These are phyloP conservation scores for Neodiprion virginianus DNA, from an alignment of 1,140 invertebrate species.

Conservation along the genomic window DNA sequence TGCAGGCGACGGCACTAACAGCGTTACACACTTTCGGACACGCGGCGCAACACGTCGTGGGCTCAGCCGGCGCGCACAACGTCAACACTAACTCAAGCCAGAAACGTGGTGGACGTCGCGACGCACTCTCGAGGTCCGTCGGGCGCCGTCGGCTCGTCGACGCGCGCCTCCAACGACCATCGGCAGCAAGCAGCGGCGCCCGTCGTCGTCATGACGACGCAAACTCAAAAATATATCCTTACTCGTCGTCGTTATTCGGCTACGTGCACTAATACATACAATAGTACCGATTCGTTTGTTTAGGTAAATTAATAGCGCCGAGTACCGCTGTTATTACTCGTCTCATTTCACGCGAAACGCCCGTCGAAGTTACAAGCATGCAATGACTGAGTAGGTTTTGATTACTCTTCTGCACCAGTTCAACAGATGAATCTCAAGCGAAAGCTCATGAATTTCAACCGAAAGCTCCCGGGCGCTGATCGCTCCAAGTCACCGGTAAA, in stretches of 20 bases:
- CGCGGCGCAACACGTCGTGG: conserved; percentile 6
- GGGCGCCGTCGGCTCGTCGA: neutral
- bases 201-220: neutral
- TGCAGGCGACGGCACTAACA: neutral
- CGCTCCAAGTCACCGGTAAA: too few relatives aligned
- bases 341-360: neutral
- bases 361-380: too few relatives aligned
- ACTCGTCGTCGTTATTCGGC: neutral
- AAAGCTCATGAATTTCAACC: too few relatives aligned
- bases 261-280: too few relatives aligned
- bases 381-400: too few relatives aligned
- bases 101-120: conserved; percentile 6
- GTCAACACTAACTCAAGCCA: conserved; percentile 7
- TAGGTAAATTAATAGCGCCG: neutral
- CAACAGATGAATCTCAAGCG: too few relatives aligned
- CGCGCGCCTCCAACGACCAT: neutral
- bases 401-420: too few relatives aligned
- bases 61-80: neutral
- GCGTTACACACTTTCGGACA: neutral
- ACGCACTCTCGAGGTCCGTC: neutral
- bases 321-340: neutral
- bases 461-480: too few relatives aligned
- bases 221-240: neutral
- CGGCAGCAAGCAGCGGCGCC: neutral
- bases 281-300: neutral